Evolutionary conservation across 2,888 invertebrate genomes (phyloP).

Genomic region (Nymphalis polychloros): DNA sequence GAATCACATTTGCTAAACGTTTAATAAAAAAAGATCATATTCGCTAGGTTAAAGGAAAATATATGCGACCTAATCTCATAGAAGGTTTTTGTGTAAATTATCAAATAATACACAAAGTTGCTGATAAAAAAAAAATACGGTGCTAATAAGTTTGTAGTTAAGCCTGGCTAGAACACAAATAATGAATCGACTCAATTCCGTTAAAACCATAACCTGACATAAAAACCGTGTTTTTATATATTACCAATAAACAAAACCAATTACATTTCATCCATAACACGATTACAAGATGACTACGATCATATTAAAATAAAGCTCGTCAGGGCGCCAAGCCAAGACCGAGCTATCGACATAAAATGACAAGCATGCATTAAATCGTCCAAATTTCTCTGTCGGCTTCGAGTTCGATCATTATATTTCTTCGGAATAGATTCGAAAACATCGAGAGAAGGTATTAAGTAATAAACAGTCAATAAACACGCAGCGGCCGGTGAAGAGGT

Average conservation of each 20-base stretch:
- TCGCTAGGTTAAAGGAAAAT: too few species aligned
- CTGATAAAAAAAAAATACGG: too few species aligned
- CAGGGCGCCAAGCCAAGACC: conserved; percentile 19
- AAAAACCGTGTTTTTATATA: conserved; percentile 7
- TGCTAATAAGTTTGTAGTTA: too few species aligned
- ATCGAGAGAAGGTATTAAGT: conserved; percentile 61
- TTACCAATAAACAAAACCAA: conserved; percentile 21
- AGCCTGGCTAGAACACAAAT: neutral
- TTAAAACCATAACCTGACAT: neutral
- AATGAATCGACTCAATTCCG: neutral
- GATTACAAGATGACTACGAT: conserved; percentile 11
- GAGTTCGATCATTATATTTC: conserved; percentile 25
- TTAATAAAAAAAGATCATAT: too few species aligned
- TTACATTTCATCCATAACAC: conserved; percentile 12
- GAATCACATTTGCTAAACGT: too few species aligned
- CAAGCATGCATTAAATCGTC: conserved; percentile 29
- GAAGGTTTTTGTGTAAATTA: too few species aligned
- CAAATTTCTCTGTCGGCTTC: conserved; percentile 32
- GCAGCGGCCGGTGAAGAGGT: conserved; percentile 48
- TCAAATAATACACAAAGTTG: too few species aligned
- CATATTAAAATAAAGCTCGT: conserved; percentile 12
- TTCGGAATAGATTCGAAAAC: conserved; percentile 29
- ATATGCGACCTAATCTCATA: too few species aligned
- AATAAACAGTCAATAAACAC: conserved; percentile 75
- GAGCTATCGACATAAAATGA: conserved; percentile 6